A percentile compares a stretch with the other conserved stretches of the same genome.
These are phyloP conservation scores for Eurois occulta DNA, from an alignment of 2,888 invertebrate genomes.

Conservation along the genomic window DNA sequence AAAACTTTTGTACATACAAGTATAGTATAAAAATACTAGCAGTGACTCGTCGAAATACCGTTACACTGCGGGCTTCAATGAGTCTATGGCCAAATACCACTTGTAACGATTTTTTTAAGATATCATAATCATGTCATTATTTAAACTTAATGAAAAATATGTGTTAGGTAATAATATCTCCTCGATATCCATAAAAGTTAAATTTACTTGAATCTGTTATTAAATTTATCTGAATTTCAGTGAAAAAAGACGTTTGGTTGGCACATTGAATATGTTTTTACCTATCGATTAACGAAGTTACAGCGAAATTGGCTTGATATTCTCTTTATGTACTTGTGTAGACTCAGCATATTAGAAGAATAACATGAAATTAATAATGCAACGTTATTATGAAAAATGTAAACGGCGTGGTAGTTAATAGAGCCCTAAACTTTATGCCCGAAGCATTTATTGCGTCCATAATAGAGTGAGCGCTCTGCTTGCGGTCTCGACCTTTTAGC, in stretches of 20 bases:
- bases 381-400: conserved; percentile 33
- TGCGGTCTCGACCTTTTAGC: conserved; percentile 77
- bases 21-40: conserved; percentile 51
- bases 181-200: background rate
- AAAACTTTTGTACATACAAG: conserved; percentile 40
- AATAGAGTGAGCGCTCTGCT: conserved; percentile 71
- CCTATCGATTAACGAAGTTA: background rate
- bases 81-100: conserved; percentile 37
- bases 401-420: conserved; percentile 54
- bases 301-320: background rate
- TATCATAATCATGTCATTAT: conserved; percentile 15
- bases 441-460: conserved; percentile 59
- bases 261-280: background rate
- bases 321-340: background rate
- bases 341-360: conserved; percentile 1
- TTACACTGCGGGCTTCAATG: conserved; percentile 43
- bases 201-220: no score
- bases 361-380: conserved; percentile 29
- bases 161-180: background rate
- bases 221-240: no score
- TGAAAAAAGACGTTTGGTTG: background rate
- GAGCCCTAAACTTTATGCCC: conserved; percentile 59
- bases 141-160: conserved; percentile 1
- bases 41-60: conserved; percentile 37
- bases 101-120: conserved; percentile 28